Percentiles rank a stretch among this genome's conserved stretches.
phyloP scores from a whole-genome alignment of 2,888 invertebrate species.

The Ariolimax columbianus region DNA sequence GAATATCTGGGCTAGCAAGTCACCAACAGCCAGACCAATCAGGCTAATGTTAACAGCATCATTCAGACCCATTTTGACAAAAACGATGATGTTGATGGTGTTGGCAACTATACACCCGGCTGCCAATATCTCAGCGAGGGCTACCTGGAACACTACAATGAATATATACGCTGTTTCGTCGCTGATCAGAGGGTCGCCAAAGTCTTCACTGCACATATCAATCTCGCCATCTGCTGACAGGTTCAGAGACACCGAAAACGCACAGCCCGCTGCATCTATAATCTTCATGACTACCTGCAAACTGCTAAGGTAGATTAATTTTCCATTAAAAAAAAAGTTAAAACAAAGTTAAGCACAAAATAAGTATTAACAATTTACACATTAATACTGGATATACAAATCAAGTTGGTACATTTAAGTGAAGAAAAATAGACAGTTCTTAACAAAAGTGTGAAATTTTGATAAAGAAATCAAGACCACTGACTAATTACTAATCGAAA shows the following conservation, averaged over 20 bases:
- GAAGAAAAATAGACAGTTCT: too few species aligned
- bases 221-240: not conserved
- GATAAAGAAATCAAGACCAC: too few species aligned
- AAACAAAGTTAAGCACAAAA: not conserved
- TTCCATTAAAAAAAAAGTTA: not conserved
- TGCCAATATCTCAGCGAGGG: slow-evolving; percentile 13
- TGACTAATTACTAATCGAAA: too few species aligned
- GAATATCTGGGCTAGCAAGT: slow-evolving; percentile 12
- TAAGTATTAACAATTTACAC: not conserved
- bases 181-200: not conserved
- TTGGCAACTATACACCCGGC: slow-evolving; percentile 21
- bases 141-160: not conserved
- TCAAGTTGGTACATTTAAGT: not conserved
- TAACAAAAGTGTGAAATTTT: too few species aligned
- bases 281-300: not conserved
- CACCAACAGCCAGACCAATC: slow-evolving; percentile 2
- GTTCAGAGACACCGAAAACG: not conserved
- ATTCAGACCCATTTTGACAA: slow-evolving; percentile 31
- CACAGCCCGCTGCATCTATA: not conserved
- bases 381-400: not conserved
- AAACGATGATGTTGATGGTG: slow-evolving; percentile 37
- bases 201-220: not conserved
- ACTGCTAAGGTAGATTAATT: not conserved
- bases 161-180: slow-evolving; percentile 19
- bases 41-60: slow-evolving; percentile 41